Evolutionary conservation across 2,797 vertebrate species (phyloP).

Genomic region (Pangasius larnaudii): DNA sequence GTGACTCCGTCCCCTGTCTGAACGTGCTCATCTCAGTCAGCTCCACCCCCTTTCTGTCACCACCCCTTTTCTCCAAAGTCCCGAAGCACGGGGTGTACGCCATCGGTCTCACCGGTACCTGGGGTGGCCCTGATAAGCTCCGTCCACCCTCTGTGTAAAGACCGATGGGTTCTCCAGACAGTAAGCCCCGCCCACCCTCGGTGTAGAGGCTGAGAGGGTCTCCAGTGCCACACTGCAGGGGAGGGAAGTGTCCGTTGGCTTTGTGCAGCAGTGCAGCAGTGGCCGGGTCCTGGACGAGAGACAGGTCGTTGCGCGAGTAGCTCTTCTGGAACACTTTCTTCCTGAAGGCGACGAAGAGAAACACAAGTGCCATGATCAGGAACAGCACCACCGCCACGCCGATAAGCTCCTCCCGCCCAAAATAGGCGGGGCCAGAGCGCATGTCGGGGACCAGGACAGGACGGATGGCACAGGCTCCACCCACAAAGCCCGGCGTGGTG

Average conservation of each 20-base stretch:
- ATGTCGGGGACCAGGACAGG: constrained; percentile 95
- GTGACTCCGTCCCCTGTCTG: constrained; percentile 84
- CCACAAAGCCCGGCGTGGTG: constrained; percentile 89
- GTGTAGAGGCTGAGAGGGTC: constrained; percentile 90
- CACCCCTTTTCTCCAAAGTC: constrained; percentile 88
- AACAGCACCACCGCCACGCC: constrained; percentile 92
- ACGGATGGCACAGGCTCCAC: constrained; percentile 87
- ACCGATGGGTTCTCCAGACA: constrained; percentile 68
- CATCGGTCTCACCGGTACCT: constrained; percentile 94
- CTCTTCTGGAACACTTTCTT: constrained; percentile 96
- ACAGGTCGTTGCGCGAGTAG: constrained; percentile 93
- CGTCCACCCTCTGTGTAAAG: constrained; percentile 82
- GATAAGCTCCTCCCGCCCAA: constrained; percentile 95
- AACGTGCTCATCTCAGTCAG: constrained; percentile 97
- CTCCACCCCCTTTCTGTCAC: constrained; percentile 81
- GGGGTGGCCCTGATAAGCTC: constrained; percentile 80
- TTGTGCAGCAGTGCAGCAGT: constrained; percentile 92
- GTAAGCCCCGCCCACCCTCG: constrained; percentile 67
- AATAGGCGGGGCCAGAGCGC: constrained; percentile 90
- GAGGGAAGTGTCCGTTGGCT: constrained; percentile 91
- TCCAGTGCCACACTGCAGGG: constrained; percentile 78
- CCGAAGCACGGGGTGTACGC: constrained; percentile 94
- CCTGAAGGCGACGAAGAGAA: constrained; percentile 91
- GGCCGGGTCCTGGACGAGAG: constrained; percentile 92
- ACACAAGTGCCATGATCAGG: constrained; percentile 85